Evolutionary conservation across 2,888 invertebrate genomes (phyloP), one percentile per base, ranked within the genome.

Genomic region (Stenchaetothrips biformis): DNA sequence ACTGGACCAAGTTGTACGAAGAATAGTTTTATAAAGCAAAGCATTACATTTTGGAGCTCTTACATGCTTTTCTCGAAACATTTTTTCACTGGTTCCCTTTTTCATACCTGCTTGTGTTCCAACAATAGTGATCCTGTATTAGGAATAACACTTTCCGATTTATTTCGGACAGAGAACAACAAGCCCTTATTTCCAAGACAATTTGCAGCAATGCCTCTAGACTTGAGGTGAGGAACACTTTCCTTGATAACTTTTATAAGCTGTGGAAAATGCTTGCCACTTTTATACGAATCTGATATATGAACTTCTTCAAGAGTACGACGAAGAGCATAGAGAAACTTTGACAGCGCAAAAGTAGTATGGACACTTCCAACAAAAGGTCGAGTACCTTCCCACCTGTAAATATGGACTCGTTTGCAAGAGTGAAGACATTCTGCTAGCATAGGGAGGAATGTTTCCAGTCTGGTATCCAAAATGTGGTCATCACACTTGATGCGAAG

Each of bases 291-390:
- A 74, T 74, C 67, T 25, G 67, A 74, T 8, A 74, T 21, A 25
- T 74, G 67, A n/a, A 74, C 67, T 74, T 74, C 67, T 25, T 74
- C 67, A n/a, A 74, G 67, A 8, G 67, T 74, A 11, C 67, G 67
- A 25, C 67, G 25, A 8, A 74, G 25, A 11, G 67, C 25, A 74
- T 25, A 74, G 11, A 74, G 25, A 74, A 74, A 74, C 25, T 74
- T 74, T 2, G 25, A 21, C 2, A 74, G 25, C 11, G 67, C 67
- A 74, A 7, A 74, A 25, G 67, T 74, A 21, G 25, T 74, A 25
- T 74, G 67, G 8, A 74, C 67, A 74, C 67, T 74, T 7, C 11
- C 67, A 6, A 74, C 67, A 74, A 74, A 74, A 25, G 67, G 67
- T 25, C 21, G 67, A 25, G 67, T 25, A 6, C 25, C 67, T 25